These are phyloP conservation scores for Botrylloides violaceus DNA, from an alignment of 23 tunicate genomes.

Conservation along the genomic window DNA sequence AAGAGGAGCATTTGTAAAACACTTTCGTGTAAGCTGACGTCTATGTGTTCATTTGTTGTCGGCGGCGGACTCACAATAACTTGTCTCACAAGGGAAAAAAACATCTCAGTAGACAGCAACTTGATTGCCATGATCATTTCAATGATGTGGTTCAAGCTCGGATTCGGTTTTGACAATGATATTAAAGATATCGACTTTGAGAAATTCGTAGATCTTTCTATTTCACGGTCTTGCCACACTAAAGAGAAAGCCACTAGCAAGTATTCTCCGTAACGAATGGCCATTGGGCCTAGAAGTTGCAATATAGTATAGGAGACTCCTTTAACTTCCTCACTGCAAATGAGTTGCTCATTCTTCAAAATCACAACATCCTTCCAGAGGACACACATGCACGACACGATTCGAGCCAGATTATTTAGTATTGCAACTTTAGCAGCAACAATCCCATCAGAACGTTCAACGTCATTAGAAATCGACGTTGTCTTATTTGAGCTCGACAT, in stretches of 20 bases:
- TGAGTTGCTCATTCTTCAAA: not conserved
- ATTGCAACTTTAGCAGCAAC: constrained; percentile 31
- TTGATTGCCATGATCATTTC: constrained; percentile 18
- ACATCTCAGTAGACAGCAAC: constrained; percentile 19
- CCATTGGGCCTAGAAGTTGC: constrained; percentile 71
- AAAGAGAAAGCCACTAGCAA: constrained; percentile 61
- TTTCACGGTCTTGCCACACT: constrained; percentile 52
- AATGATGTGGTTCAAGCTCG: constrained; percentile 1
- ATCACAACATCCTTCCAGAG: constrained; percentile 40
- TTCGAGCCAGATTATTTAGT: constrained; percentile 42
- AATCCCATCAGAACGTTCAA: constrained; percentile 24
- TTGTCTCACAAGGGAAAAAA: constrained; percentile 22
- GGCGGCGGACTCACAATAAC: constrained; percentile 15
- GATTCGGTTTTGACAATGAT: constrained; percentile 4
- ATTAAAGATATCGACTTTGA: not conserved
- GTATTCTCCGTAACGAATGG: constrained; percentile 80
- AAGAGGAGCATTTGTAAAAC: constrained; percentile 17
- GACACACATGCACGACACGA: constrained; percentile 43
- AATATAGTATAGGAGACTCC: constrained; percentile 45
- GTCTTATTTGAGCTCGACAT: constrained; percentile 25
- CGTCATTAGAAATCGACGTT: constrained; percentile 4
- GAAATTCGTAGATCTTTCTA: not conserved
- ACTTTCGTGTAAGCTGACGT: constrained; percentile 7
- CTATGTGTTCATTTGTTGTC: not conserved
- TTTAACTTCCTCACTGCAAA: constrained; percentile 1